These are phyloP conservation scores for Caenorhabditis virilis DNA, from an alignment of 2,888 invertebrate genomes.

Conservation along the genomic window DNA sequence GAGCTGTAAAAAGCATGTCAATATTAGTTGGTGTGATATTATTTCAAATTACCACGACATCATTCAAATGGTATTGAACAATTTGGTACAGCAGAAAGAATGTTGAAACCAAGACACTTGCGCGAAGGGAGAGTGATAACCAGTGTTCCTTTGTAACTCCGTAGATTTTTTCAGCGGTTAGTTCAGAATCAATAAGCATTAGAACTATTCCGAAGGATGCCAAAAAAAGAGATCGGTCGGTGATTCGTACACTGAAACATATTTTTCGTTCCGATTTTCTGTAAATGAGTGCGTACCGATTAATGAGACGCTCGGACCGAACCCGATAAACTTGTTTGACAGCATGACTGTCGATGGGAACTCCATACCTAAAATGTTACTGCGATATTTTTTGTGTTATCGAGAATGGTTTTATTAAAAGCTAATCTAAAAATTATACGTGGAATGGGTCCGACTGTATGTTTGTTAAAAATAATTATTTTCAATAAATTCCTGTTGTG, in stretches of 20 bases:
- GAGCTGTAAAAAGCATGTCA: constrained; percentile 81
- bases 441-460: too few relatives aligned
- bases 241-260: constrained; percentile 39
- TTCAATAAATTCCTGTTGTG: too few relatives aligned
- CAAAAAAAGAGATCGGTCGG: constrained; percentile 45
- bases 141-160: constrained; percentile 52
- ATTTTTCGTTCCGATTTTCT: constrained; percentile 8
- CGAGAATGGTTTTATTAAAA: too few relatives aligned
- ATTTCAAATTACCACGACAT: constrained; percentile 56
- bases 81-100: constrained; percentile 59
- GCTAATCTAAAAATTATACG: too few relatives aligned
- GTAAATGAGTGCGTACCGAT: constrained; percentile 47
- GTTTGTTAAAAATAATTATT: constrained; percentile 8
- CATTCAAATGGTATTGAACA: constrained; percentile 65
- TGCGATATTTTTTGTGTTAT: too few relatives aligned
- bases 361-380: constrained; percentile 62
- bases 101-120: constrained; percentile 57
- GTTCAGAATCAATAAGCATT: constrained; percentile 65
- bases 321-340: constrained; percentile 67
- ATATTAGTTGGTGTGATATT: neutral
- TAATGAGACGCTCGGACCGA: constrained; percentile 56
- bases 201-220: constrained; percentile 60
- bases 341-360: constrained; percentile 62
- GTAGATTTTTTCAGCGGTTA: constrained; percentile 58
- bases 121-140: constrained; percentile 54